Conservation (phyloP, 2,888 invertebrate species). For the Apodemia duryi region DNA sequence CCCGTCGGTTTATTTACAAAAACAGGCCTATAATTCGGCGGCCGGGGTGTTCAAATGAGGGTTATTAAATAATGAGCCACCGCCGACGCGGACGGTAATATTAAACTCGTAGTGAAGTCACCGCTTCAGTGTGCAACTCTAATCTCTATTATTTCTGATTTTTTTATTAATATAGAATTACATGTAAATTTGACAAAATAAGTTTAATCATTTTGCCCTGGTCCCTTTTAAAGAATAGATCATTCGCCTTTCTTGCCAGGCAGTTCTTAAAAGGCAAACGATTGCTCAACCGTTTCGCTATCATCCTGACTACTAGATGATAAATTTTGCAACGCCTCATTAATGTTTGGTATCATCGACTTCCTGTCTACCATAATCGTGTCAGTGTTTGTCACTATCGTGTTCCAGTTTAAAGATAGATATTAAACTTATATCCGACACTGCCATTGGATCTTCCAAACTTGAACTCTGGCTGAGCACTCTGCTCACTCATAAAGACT, state of each 20-base stretch:
- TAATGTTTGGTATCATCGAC: too few species aligned
- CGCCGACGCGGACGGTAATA: conserved; percentile 46
- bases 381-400: too few species aligned
- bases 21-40: conserved; percentile 61
- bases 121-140: conserved; percentile 32
- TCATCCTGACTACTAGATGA: not conserved
- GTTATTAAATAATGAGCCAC: conserved; percentile 68
- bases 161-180: too few species aligned
- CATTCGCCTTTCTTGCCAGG: not conserved
- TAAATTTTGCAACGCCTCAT: too few species aligned
- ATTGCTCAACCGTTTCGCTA: not conserved
- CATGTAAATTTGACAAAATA: too few species aligned
- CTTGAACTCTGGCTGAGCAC: too few species aligned
- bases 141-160: conserved; percentile 23
- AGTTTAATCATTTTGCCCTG: not conserved
- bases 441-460: too few species aligned
- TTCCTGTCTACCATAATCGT: too few species aligned
- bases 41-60: conserved; percentile 63
- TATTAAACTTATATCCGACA: too few species aligned
- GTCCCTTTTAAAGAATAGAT: not conserved
- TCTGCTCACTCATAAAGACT: too few species aligned
- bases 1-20: conserved; percentile 68
- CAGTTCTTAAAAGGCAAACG: not conserved
- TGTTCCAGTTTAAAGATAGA: too few species aligned
- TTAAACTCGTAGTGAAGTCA: conserved; percentile 27